These are phyloP conservation scores for Matsumyia berberina DNA, from an alignment of 2,888 invertebrate genomes.

Conservation along the genomic window DNA sequence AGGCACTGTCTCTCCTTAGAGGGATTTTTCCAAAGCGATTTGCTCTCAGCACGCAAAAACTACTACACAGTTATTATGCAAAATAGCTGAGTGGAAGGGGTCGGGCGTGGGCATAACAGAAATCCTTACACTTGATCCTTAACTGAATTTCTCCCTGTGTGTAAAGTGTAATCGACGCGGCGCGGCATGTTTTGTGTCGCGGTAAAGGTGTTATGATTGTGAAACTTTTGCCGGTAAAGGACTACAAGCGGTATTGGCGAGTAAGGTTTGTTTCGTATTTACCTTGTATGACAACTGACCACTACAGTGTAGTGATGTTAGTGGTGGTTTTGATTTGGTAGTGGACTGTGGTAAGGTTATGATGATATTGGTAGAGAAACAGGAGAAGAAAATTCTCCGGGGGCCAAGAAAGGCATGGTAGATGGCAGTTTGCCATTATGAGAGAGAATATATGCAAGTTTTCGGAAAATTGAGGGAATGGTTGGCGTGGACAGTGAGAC, in stretches of 20 bases:
- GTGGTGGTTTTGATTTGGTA: slow-evolving; percentile 19
- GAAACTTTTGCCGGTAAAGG: slow-evolving; percentile 68
- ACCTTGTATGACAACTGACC: slow-evolving; percentile 45
- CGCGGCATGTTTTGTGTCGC: slow-evolving; percentile 74
- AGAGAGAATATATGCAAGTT: slow-evolving; percentile 30
- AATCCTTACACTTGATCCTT: slow-evolving; percentile 77
- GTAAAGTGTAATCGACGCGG: slow-evolving; percentile 43
- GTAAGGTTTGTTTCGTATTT: slow-evolving; percentile 11
- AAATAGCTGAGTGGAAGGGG: slow-evolving; percentile 29
- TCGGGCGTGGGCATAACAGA: slow-evolving; percentile 21
- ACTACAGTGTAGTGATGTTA: slow-evolving; percentile 20
- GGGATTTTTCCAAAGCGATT: slow-evolving; percentile 41
- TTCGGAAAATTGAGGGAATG: slow-evolving; percentile 6
- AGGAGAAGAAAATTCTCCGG: slow-evolving; percentile 10
- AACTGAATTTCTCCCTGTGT: slow-evolving; percentile 68
- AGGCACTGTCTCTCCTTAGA: slow-evolving; percentile 41
- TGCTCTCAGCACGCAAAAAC: slow-evolving; percentile 64
- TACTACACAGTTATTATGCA: slow-evolving; percentile 68
- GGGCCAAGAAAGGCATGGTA: not conserved
- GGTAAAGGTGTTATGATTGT: slow-evolving; percentile 66
- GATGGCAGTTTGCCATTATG: not conserved
- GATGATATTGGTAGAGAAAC: slow-evolving; percentile 26
- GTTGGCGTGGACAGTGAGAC: slow-evolving; percentile 11
- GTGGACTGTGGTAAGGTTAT: slow-evolving; percentile 7
- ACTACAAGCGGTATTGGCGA: slow-evolving; percentile 26